Evolutionary conservation across 2,888 invertebrate genomes (phyloP).

Genomic region (Athrips mouffetella): DNA sequence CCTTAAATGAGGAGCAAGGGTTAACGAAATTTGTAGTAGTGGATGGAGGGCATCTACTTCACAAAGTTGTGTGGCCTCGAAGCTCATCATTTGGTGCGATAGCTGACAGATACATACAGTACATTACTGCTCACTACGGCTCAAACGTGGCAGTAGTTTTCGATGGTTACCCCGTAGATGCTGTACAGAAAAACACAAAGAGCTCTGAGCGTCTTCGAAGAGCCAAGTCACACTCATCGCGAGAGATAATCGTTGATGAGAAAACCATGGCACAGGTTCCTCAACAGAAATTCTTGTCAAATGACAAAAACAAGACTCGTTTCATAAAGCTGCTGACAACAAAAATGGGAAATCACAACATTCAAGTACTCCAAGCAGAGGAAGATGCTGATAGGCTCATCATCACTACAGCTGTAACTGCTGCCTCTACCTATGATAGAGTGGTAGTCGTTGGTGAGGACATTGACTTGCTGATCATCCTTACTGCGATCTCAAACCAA

Average conservation of each 20-base stretch:
- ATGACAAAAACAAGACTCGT: too few species aligned
- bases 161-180: slow-evolving; percentile 23
- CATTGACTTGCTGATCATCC: neutral
- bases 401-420: neutral
- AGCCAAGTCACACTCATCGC: neutral
- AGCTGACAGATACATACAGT: slow-evolving; percentile 24
- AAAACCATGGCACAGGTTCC: neutral
- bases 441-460: neutral
- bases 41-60: slow-evolving; percentile 17
- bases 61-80: slow-evolving; percentile 27
- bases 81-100: slow-evolving; percentile 25
- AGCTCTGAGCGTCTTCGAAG: slow-evolving; percentile 16
- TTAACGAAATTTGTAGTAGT: slow-evolving; percentile 4
- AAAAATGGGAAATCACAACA: too few species aligned
- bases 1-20: slow-evolving; percentile 2
- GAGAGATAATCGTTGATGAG: neutral
- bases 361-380: neutral
- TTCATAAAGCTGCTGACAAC: neutral
- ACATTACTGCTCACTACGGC: slow-evolving; percentile 25
- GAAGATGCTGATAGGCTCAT: neutral
- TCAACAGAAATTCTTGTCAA: neutral
- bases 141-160: slow-evolving; percentile 25
- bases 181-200: slow-evolving; percentile 22
- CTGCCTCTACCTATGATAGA: neutral
- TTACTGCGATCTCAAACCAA: too few species aligned